A percentile compares a stretch with the other conserved stretches of the same genome.
Evolutionary conservation across 2,797 vertebrate genomes (phyloP).

Genomic region (Coregonus ussuriensis): DNA sequence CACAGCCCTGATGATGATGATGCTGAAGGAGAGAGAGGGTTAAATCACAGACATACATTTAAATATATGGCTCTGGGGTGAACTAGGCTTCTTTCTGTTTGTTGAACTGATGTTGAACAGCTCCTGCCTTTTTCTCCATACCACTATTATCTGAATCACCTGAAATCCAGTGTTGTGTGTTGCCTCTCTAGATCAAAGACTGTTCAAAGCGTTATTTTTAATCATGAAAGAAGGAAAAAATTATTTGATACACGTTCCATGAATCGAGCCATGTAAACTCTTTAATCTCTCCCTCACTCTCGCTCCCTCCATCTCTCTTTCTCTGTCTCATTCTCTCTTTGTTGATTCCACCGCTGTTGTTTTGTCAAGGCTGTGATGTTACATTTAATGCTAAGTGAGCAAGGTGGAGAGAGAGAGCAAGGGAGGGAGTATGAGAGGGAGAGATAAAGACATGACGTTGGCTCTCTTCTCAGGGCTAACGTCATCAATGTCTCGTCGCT

Average conservation of each 20-base stretch:
- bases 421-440: neutral
- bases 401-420: slow-evolving; percentile 37
- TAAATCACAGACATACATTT: neutral
- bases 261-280: slow-evolving; percentile 32
- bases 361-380: slow-evolving; percentile 63
- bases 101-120: too few relatives aligned
- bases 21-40: neutral
- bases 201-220: slow-evolving; percentile 33
- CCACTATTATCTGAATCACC: neutral
- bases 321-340: slow-evolving; percentile 18
- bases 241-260: slow-evolving; percentile 35
- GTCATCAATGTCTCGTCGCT: slow-evolving; percentile 63
- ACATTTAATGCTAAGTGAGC: slow-evolving; percentile 56
- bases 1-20: neutral
- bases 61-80: neutral
- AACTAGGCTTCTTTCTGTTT: neutral
- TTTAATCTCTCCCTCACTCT: slow-evolving; percentile 47
- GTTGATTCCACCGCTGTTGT: slow-evolving; percentile 28
- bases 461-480: slow-evolving; percentile 32
- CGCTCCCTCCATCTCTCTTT: slow-evolving; percentile 24
- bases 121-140: slow-evolving; percentile 14
- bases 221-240: slow-evolving; percentile 26
- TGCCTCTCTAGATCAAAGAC: slow-evolving; percentile 34
- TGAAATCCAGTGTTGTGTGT: neutral
- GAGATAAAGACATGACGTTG: slow-evolving; percentile 58